Base-by-base conservation (phyloP, 1,140 invertebrate species). In the Drosophila guanche region DNA sequence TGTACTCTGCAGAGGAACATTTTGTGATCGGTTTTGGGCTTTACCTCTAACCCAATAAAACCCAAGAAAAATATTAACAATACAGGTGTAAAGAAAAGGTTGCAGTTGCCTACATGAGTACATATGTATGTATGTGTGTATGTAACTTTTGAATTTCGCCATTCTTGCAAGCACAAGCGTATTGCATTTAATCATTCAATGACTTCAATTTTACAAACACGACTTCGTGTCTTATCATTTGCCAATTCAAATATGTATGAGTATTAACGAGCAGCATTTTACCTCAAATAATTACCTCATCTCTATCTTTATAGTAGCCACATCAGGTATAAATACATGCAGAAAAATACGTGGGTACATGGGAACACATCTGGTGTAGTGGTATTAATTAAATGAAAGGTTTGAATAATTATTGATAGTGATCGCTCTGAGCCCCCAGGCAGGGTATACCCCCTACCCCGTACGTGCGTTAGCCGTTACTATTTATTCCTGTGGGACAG, bases 181-280 rank as follows among this genome's bases (percentile, higher is more conserved):
- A 37, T 12, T 37, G 10, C 33, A 12, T 25, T 68, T 68, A 68
- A 68, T 37, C 33, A 37, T 56, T 68, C 51, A 68, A 68, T 69
- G 51, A 48, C 56, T 69, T 68, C 63, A 29, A 23, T 42, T 67
- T 67, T 54, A 40, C 48, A 40, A 37, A 27, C 65, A 54, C 47
- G 48, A 56, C 50, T 54, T 68, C 63, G 37, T 56, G 66, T 10
- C 62, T 69, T 69, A 69, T 69, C 66, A 48, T 68, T 55, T 33
- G 50, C 20, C 48, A 48, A 68, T 55, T 68, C 29, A 33, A 66
- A 68, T 62, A 22, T 29, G 20, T 37, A 16, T 20, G 50, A 29
- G 42, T 43, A 67, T 47, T 55, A 45, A 41, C 25, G 37, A 20
- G 62, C 25, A 37, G 10, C 33, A 37, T 37, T 37, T 37, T 37